These are phyloP conservation scores for Drosophila quinaria DNA, from an alignment of 2,888 invertebrate genomes.

Conservation along the genomic window DNA sequence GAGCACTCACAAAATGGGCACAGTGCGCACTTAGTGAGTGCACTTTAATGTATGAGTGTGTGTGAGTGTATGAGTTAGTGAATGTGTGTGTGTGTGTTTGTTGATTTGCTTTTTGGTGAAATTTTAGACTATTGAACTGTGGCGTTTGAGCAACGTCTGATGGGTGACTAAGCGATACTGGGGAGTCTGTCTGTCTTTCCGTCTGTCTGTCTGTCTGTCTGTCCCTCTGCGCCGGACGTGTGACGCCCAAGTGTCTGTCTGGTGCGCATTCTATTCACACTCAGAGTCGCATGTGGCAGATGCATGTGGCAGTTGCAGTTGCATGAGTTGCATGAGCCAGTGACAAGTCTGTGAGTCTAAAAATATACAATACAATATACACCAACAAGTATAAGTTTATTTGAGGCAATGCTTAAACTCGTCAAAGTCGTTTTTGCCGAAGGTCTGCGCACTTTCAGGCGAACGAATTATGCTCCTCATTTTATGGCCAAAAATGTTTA, in stretches of 20 bases:
- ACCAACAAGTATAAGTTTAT: slow-evolving; percentile 56
- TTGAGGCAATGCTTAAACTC: slow-evolving; percentile 66
- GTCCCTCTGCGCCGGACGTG: slow-evolving; percentile 13
- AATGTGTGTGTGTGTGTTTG: slow-evolving; percentile 20
- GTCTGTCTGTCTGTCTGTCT: neutral
- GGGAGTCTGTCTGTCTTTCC: slow-evolving; percentile 26
- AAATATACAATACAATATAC: slow-evolving; percentile 44
- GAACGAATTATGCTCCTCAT: slow-evolving; percentile 63
- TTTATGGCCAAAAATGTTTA: slow-evolving; percentile 65
- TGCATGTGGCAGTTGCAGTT: slow-evolving; percentile 22
- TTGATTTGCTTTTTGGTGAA: slow-evolving; percentile 57
- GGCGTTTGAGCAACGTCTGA: slow-evolving; percentile 47
- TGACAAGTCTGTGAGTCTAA: slow-evolving; percentile 53
- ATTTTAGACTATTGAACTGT: slow-evolving; percentile 77
- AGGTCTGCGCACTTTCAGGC: slow-evolving; percentile 66
- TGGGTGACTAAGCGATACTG: slow-evolving; percentile 56
- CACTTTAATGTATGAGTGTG: slow-evolving; percentile 14
- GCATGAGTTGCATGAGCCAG: slow-evolving; percentile 13
- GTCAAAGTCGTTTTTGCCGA: slow-evolving; percentile 43
- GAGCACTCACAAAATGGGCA: slow-evolving; percentile 66
- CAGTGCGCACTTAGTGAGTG: slow-evolving; percentile 60
- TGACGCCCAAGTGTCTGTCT: slow-evolving; percentile 33
- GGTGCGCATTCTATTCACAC: slow-evolving; percentile 34
- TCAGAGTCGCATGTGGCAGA: slow-evolving; percentile 23
- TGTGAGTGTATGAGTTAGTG: slow-evolving; percentile 20